phyloP scores from a whole-genome alignment of 2,113 vertebrate species.

The Myodes glareolus region DNA sequence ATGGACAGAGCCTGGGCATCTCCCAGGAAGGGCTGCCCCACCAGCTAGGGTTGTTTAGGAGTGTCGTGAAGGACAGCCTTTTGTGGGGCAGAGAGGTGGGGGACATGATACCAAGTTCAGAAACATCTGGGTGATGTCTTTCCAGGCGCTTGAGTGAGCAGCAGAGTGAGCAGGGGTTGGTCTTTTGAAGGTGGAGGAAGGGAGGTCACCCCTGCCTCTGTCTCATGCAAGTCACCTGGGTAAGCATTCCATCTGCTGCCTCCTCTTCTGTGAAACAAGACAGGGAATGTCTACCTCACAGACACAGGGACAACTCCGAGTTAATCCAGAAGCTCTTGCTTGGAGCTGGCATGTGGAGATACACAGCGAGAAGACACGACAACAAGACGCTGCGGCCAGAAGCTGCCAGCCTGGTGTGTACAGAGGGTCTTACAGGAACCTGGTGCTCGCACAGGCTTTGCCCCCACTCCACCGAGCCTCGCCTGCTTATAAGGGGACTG shows the following conservation, averaged over 20 bases:
- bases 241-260: background rate
- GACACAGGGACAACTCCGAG: background rate
- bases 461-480: fast-evolving
- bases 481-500: too few species aligned
- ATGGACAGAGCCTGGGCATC: too few species aligned
- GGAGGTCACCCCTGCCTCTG: background rate
- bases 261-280: background rate
- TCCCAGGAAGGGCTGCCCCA: too few species aligned
- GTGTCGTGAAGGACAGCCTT: fast-evolving
- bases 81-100: fast-evolving
- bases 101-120: fast-evolving
- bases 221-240: too few species aligned
- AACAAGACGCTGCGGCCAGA: fast-evolving
- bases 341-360: background rate
- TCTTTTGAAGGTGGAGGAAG: background rate
- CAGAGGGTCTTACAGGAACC: background rate
- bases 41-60: too few species aligned
- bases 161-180: background rate
- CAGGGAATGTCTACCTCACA: too few species aligned
- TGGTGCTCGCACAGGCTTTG: fast-evolving
- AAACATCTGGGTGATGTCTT: fast-evolving
- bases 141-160: fast-evolving
- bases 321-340: too few species aligned
- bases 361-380: fast-evolving
- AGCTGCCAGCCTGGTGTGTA: fast-evolving